Base-by-base conservation (phyloP, 2,888 invertebrate species). In the Copidosoma aretas region DNA sequence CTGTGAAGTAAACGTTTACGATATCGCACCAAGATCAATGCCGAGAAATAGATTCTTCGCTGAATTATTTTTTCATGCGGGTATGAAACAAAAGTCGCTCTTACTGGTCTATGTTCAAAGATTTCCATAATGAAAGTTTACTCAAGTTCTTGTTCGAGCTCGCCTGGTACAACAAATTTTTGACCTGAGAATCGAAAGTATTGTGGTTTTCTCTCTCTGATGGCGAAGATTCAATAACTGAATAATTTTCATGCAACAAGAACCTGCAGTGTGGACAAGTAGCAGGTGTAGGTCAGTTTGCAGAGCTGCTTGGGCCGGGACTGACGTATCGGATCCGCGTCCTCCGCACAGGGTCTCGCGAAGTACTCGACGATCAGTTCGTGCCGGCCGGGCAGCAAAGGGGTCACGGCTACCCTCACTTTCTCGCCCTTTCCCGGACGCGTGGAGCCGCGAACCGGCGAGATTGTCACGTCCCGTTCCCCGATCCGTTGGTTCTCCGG, bases 111-210 rank as follows among this genome's bases (percentile, higher is more conserved):
- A 86, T 81, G 65, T 80, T 73, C 53, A 86, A 76, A 22, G 81
- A 73, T 21, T 80, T 75, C 85, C 86, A 85, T 19, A 86, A 76
- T 21, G 78, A 75, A 8, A 75, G 60, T 77, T 86, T 86, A 64
- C 81, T 82, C 59, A 79, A 62, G 25, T 71, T 68, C 17, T 76
- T 68, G 59, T 60, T 74, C 78, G 81, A 53, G 79, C 67, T 62
- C 15, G 74, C 64, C 57, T 73, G 32, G 60, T 75, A 76, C 57
- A 81, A 74, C 46, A 85, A 78, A 72, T 84, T 82, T 41, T 77
- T 75, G 62, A 86, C 74, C 84, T 85, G 73, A 60, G 77, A 77
- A 68, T 22, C 58, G 71, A 56, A 54, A 59, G 24, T 53, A n/a
- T 19, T 17, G 19, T 22, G 46, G 10, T 22, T 32, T 32, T 32